Conservation (phyloP, 2,113 vertebrate genomes). For the Micronycteris hirsuta region DNA sequence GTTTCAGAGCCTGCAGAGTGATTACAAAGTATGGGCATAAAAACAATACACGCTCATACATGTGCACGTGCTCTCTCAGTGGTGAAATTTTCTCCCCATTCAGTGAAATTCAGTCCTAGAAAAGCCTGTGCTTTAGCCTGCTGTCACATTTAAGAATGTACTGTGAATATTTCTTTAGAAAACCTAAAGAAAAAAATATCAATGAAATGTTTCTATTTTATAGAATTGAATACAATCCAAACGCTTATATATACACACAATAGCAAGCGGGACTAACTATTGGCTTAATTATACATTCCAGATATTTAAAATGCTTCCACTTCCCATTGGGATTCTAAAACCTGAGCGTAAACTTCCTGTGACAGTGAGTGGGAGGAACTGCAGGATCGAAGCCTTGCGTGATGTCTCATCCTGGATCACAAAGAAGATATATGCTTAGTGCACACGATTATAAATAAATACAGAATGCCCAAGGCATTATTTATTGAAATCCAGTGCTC, state of each 20-base stretch:
- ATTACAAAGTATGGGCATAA: neutral
- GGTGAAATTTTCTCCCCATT: conserved; percentile 17
- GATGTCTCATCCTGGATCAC: neutral
- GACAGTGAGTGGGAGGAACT: neutral
- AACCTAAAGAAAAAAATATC: neutral
- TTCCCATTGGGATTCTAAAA: neutral
- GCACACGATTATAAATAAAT: conserved; percentile 42
- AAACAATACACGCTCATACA: neutral
- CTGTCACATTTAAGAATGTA: neutral
- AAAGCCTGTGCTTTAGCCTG: neutral
- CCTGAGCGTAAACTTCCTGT: neutral
- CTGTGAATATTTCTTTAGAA: conserved; percentile 31
- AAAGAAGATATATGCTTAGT: conserved; percentile 17
- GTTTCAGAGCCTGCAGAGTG: neutral
- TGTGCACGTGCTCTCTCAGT: neutral
- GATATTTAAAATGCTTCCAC: neutral
- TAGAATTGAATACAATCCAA: conserved; percentile 40
- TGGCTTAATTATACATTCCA: neutral
- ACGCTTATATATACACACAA: neutral
- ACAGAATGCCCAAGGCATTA: conserved; percentile 29
- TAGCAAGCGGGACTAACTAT: conserved; percentile 12
- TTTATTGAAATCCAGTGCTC: conserved; percentile 21
- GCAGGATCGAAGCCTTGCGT: conserved; percentile 28
- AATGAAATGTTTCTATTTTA: conserved; percentile 33
- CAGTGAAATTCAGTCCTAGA: neutral